A percentile compares a stretch with the other conserved stretches of the same genome.
These are phyloP conservation scores for Argynnis bischoffii DNA, from an alignment of 2,888 invertebrate genomes.

Conservation along the genomic window DNA sequence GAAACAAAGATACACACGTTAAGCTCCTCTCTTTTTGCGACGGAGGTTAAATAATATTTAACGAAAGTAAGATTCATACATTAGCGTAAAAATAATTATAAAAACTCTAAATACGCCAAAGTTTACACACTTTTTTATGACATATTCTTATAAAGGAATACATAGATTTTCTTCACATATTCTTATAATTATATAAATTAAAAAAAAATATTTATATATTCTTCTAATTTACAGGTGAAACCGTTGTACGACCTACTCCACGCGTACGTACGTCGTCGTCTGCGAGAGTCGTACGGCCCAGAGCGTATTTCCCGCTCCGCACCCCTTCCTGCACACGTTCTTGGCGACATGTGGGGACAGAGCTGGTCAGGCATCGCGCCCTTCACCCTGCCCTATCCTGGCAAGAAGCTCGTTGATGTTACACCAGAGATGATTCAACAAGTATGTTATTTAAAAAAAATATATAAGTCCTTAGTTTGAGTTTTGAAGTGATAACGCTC, in stretches of 20 bases:
- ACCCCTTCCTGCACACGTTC: conserved; percentile 91
- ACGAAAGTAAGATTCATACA: too few species aligned
- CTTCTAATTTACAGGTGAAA: conserved; percentile 77
- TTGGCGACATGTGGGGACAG: conserved; percentile 96
- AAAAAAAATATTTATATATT: neutral
- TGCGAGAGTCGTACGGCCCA: conserved; percentile 92
- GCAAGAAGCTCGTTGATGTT: conserved; percentile 91
- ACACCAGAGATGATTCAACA: conserved; percentile 91
- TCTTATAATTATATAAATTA: too few species aligned
- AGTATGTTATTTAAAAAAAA: conserved; percentile 60
- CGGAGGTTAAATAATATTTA: too few species aligned
- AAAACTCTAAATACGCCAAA: too few species aligned
- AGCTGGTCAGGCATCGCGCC: conserved; percentile 93
- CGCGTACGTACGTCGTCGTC: conserved; percentile 92
- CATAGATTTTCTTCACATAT: too few species aligned
- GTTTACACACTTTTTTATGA: too few species aligned
- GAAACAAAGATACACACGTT: too few species aligned
- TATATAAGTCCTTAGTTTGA: neutral
- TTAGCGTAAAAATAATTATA: too few species aligned
- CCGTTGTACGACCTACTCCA: conserved; percentile 94
- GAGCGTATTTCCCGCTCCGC: conserved; percentile 90
- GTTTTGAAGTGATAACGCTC: too few species aligned
- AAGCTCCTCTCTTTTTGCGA: too few species aligned
- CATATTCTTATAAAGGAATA: too few species aligned
- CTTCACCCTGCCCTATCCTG: conserved; percentile 92